Percentiles rank a stretch among this genome's conserved stretches.
phyloP scores from a whole-genome alignment of 2,797 vertebrate species.

The Cygnus olor region DNA sequence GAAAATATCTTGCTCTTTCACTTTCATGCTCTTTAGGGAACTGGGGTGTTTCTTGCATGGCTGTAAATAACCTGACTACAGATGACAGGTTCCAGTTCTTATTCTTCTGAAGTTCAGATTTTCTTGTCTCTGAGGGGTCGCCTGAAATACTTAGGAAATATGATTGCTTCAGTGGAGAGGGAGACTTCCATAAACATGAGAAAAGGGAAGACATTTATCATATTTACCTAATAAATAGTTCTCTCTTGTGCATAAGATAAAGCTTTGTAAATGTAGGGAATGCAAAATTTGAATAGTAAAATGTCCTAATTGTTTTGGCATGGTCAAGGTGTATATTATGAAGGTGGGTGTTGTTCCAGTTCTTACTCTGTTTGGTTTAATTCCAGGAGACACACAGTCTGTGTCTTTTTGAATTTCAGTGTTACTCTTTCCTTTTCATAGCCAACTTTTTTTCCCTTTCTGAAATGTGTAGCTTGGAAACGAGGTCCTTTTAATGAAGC shows the following conservation, averaged over 20 bases:
- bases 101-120: neutral
- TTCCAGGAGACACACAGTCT: constrained; percentile 61
- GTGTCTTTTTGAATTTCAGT: constrained; percentile 66
- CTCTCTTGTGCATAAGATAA: neutral
- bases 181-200: neutral
- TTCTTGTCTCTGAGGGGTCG: neutral
- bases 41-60: neutral
- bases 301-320: constrained; percentile 40
- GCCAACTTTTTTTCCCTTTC: constrained; percentile 59
- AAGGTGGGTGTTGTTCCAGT: constrained; percentile 33
- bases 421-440: constrained; percentile 64
- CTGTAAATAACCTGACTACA: neutral
- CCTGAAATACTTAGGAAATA: constrained; percentile 11
- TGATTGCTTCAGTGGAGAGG: neutral
- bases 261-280: constrained; percentile 20
- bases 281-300: constrained; percentile 14
- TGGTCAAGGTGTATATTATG: constrained; percentile 43
- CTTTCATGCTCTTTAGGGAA: neutral
- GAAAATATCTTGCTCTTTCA: neutral
- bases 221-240: neutral
- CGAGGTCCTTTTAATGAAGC: constrained; percentile 88
- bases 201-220: neutral
- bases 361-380: constrained; percentile 44
- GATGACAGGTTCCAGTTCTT: neutral
- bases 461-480: constrained; percentile 89